Conservation (phyloP, 2,888 invertebrate genomes). For the Ennomos quercinarius region DNA sequence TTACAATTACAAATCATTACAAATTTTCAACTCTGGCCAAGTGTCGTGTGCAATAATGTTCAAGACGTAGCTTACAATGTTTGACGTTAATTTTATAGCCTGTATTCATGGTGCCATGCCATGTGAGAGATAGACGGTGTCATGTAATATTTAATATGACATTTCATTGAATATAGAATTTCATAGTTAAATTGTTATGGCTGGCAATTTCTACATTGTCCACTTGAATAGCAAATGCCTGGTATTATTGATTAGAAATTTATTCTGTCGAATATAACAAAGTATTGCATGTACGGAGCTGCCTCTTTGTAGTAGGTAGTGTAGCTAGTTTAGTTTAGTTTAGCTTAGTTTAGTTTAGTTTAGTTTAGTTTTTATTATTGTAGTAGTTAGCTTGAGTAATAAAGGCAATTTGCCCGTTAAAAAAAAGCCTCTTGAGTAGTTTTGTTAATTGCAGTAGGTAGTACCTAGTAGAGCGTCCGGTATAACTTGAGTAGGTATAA, state of each 20-base stretch:
- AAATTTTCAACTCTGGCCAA: conserved; percentile 67
- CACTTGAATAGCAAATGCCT: conserved; percentile 6
- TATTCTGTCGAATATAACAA: not conserved
- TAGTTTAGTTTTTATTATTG: too few species aligned
- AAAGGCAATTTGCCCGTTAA: too few species aligned
- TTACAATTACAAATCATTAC: conserved; percentile 84
- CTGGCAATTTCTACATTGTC: conserved; percentile 16
- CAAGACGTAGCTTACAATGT: conserved; percentile 62
- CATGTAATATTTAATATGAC: conserved; percentile 12
- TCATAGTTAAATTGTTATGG: conserved; percentile 26
- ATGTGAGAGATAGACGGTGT: conserved; percentile 27
- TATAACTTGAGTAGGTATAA: too few species aligned
- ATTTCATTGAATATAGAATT: conserved; percentile 34
- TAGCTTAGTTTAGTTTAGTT: too few species aligned
- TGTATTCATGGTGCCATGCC: conserved; percentile 39
- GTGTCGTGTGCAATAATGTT: conserved; percentile 62
- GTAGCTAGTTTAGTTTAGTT: too few species aligned
- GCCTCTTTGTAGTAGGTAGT: too few species aligned
- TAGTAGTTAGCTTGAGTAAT: too few species aligned
- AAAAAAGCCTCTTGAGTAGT: not conserved
- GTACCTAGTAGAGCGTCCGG: too few species aligned
- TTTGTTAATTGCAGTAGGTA: not conserved
- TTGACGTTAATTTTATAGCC: conserved; percentile 41
- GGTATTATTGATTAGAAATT: conserved; percentile 12
- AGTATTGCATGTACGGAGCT: not conserved